A percentile compares a stretch with the other conserved stretches of the same genome.
Evolutionary conservation across 2,888 invertebrate species (phyloP).

Genomic region (Atrina japonica): DNA sequence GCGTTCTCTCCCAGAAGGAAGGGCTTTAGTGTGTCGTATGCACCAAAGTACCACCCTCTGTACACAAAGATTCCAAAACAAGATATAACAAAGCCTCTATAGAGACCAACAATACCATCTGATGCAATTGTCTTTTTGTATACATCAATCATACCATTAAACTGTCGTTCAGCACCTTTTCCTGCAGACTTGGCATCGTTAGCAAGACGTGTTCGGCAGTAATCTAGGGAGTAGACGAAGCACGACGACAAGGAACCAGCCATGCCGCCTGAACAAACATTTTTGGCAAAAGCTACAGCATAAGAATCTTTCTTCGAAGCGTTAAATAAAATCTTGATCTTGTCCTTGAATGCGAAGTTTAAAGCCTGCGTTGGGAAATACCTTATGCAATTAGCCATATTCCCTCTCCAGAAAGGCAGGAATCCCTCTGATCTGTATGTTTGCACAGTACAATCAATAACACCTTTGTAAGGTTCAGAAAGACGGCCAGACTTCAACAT

Average conservation of each 20-base stretch:
- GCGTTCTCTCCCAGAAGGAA: conserved; percentile 77
- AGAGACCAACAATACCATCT: conserved; percentile 80
- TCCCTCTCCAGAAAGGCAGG: conserved; percentile 93
- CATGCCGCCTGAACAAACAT: conserved; percentile 83
- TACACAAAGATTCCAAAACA: conserved; percentile 81
- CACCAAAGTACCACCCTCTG: conserved; percentile 81
- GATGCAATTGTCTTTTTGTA: conserved; percentile 78
- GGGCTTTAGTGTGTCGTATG: conserved; percentile 81
- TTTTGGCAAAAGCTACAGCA: conserved; percentile 85
- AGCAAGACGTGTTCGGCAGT: conserved; percentile 79
- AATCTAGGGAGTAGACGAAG: conserved; percentile 81
- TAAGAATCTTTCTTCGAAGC: conserved; percentile 73
- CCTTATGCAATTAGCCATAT: conserved; percentile 95
- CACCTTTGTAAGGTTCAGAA: conserved; percentile 94
- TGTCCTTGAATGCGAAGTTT: conserved; percentile 85
- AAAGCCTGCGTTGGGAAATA: conserved; percentile 82
- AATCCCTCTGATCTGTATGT: conserved; percentile 78
- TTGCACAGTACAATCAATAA: conserved; percentile 81
- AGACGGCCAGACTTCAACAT: conserved; percentile 80
- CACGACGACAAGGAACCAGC: conserved; percentile 80
- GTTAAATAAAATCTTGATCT: conserved; percentile 91
- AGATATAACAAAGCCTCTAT: conserved; percentile 81
- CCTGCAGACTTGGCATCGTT: conserved; percentile 79
- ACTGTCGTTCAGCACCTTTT: conserved; percentile 87
- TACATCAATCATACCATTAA: conserved; percentile 88